phyloP scores from a whole-genome alignment of 2,888 invertebrate genomes.

The Dryococelus australis region DNA sequence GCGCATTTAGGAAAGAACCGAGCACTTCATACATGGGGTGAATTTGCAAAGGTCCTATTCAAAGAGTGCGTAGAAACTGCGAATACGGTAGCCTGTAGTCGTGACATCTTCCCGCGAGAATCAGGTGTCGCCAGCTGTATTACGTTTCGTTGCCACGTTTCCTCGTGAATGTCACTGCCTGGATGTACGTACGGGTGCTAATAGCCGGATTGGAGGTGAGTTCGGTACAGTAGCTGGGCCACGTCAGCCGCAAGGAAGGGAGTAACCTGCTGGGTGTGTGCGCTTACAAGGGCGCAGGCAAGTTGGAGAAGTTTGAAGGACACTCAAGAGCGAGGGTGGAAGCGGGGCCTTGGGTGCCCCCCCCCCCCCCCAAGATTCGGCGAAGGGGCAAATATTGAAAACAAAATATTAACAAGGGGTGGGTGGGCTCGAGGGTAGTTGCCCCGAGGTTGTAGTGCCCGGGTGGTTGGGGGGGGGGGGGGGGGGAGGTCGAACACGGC shows the following conservation, averaged over 20 bases:
- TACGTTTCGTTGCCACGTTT: too few relatives aligned
- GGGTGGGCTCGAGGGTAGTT: not conserved
- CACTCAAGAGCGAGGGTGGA: not conserved
- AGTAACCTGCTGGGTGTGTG: not conserved
- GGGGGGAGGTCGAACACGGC: not conserved
- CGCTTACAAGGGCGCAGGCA: not conserved
- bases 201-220: too few relatives aligned
- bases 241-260: not conserved
- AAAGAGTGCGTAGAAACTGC: too few relatives aligned
- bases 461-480: not conserved
- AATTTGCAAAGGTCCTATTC: too few relatives aligned
- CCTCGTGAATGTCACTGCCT: too few relatives aligned
- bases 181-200: too few relatives aligned
- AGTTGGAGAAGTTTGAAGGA: not conserved
- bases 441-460: too few relatives aligned
- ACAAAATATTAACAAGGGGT: slow-evolving; percentile 24
- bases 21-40: too few relatives aligned
- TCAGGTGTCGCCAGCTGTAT: too few relatives aligned
- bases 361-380: not conserved
- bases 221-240: not conserved
- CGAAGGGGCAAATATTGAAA: slow-evolving; percentile 27
- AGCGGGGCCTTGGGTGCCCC: not conserved
- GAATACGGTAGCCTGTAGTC: too few relatives aligned
- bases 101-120: too few relatives aligned
- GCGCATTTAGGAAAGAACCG: too few relatives aligned